These are phyloP conservation scores for Montipora efflorescens DNA, from an alignment of 64 coral and sea anemone genomes.

Conservation along the genomic window DNA sequence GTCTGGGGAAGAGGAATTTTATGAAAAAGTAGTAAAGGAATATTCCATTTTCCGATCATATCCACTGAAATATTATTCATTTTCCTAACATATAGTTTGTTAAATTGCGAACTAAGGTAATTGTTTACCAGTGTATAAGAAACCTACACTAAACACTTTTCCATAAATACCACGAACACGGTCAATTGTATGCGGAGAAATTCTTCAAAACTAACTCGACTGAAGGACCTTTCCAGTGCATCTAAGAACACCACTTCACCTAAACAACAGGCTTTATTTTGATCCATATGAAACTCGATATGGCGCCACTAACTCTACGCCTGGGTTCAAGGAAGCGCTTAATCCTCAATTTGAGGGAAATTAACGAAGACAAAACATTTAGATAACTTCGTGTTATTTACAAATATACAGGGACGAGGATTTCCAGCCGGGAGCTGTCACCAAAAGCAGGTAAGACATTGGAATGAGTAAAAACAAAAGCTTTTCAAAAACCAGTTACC, in stretches of 20 bases:
- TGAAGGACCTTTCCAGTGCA: not conserved
- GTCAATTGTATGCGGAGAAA: constrained; percentile 35
- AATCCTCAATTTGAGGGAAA: constrained; percentile 23
- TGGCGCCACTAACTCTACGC: not conserved
- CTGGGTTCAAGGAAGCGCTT: not conserved
- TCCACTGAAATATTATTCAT: not conserved
- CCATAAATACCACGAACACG: not conserved
- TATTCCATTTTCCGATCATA: not conserved
- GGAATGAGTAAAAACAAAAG: too few relatives aligned
- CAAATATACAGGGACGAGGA: not conserved
- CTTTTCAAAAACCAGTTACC: not conserved
- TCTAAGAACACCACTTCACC: constrained; percentile 10
- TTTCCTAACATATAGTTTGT: not conserved
- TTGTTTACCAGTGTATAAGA: not conserved
- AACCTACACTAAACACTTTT: not conserved
- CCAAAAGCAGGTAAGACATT: not conserved
- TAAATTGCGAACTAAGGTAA: not conserved
- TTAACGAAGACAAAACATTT: constrained; percentile 2
- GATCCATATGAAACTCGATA: not conserved
- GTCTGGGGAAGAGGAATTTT: not conserved
- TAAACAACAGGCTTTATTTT: not conserved
- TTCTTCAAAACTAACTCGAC: constrained; percentile 26
- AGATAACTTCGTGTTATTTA: constrained; percentile 5
- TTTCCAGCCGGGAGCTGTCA: not conserved
- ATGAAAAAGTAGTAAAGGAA: not conserved